A percentile compares a stretch with the other conserved stretches of the same genome.
These are phyloP conservation scores for Coleophora flavipennella DNA, from an alignment of 2,888 invertebrate species.

Conservation along the genomic window DNA sequence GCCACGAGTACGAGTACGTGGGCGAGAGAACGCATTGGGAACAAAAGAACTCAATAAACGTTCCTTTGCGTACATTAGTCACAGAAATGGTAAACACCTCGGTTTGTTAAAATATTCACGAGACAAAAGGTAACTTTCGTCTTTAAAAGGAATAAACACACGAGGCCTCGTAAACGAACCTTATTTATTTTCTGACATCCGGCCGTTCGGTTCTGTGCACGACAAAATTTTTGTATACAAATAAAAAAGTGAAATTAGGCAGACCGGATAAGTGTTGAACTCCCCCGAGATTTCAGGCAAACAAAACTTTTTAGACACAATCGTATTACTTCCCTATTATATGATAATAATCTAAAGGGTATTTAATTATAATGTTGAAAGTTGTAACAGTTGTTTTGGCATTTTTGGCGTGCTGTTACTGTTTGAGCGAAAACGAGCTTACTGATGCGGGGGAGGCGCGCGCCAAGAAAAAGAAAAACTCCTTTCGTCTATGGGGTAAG, in stretches of 20 bases:
- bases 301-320: neutral
- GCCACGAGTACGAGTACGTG: conserved; percentile 17
- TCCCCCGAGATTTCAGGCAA: neutral
- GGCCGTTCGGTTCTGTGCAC: conserved; percentile 29
- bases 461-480: conserved; percentile 52
- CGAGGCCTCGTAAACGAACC: conserved; percentile 27
- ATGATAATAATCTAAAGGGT: neutral
- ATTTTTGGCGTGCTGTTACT: conserved; percentile 46
- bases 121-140: conserved; percentile 62
- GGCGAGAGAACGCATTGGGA: conserved; percentile 22
- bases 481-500: conserved; percentile 48
- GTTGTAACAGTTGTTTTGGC: conserved; percentile 30
- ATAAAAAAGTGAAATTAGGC: neutral
- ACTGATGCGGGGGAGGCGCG: conserved; percentile 36
- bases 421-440: conserved; percentile 37
- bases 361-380: conserved; percentile 43
- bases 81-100: conserved; percentile 46
- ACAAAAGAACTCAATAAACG: conserved; percentile 46
- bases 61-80: conserved; percentile 51
- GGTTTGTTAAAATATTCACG: conserved; percentile 44
- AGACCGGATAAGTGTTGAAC: no score
- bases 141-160: conserved; percentile 40
- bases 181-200: conserved; percentile 48
- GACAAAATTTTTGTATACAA: conserved; percentile 6
- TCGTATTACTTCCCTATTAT: neutral